Base-by-base conservation (phyloP, 2,888 invertebrate species). In the Drosophila ustulata region DNA sequence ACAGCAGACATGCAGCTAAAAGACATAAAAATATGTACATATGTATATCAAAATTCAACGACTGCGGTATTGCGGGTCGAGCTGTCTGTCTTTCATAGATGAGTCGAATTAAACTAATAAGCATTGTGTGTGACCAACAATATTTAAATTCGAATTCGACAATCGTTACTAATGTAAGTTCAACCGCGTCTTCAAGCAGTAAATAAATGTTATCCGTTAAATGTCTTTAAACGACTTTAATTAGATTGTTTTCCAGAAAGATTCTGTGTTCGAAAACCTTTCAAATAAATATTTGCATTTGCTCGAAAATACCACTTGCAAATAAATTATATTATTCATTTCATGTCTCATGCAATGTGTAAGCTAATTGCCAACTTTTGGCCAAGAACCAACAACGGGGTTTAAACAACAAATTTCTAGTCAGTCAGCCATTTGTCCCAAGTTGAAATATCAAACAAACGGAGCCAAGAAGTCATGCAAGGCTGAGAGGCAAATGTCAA, bases 401-500 rank as follows among this genome's bases (percentile, higher is more conserved):
- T 37, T 47, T 28, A 25, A 45, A 25, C 13, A 28, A 55, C 41
- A 41, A 59, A 37, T 58, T n/a, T 26, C 25, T 13, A 32, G 6
- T 9, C 30, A n/a, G 41, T 5, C 51, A 45, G 30, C 25, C 37
- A 58, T 55, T 64, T 66, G 61, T 34, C 18, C 47, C 56, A 56
- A 65, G 75, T 66, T 78, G 13, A 65, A 66, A 55, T 45, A 61
- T 46, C 62, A 64, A 66, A 75, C 58, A 65, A 71, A 51, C 26
- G 23, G 26, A 47, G 77, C 7, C 23, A 45, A 57, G 43, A 43
- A 56, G 39, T 62, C 57, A 50, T n/a, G 70, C 51, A 59, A 69
- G 49, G 57, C 50, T 55, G 45, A 30, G 43, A 43, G 41, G 13
- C 62, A 66, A 84, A 71, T 71, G 76, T 85, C 83, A 77, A 86